phyloP scores from a whole-genome alignment of 2,113 vertebrate genomes.

The Macroglossus sobrinus region DNA sequence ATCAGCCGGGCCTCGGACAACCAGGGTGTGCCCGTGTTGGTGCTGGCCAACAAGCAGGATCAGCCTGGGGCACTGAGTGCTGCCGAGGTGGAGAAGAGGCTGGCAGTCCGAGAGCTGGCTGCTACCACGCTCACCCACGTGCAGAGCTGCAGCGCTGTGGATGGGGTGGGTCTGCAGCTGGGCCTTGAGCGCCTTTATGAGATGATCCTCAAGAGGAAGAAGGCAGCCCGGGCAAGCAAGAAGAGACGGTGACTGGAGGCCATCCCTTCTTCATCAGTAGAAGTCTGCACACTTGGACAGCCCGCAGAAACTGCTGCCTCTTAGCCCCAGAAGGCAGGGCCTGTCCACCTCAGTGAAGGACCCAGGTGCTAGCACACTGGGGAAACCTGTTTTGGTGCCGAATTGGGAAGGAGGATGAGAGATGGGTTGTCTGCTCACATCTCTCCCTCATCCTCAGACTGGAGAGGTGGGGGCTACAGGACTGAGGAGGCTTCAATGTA shows the following conservation, averaged over 20 bases:
- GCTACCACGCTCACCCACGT: slow-evolving; percentile 86
- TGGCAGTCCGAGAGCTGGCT: slow-evolving; percentile 87
- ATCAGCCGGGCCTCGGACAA: slow-evolving; percentile 91
- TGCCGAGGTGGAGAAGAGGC: slow-evolving; percentile 88
- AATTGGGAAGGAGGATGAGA: neutral
- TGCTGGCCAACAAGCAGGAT: slow-evolving; percentile 95
- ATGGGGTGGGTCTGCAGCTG: slow-evolving; percentile 88
- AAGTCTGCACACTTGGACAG: slow-evolving; percentile 22
- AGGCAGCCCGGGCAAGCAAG: slow-evolving; percentile 85
- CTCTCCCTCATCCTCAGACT: neutral
- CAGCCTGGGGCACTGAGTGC: slow-evolving; percentile 82
- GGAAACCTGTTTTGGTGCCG: neutral
- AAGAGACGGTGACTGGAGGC: slow-evolving; percentile 84
- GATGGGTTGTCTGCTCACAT: neutral
- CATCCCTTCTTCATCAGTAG: neutral
- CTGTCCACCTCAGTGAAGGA: neutral
- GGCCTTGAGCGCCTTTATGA: slow-evolving; percentile 92
- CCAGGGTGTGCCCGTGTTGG: slow-evolving; percentile 90
- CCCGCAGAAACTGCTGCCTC: neutral
- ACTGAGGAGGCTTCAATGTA: slow-evolving; percentile 4
- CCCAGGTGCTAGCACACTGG: neutral
- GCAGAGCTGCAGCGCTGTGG: slow-evolving; percentile 91
- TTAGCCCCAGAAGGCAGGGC: neutral
- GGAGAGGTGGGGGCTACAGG: slow-evolving; percentile 13
- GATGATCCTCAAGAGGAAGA: slow-evolving; percentile 93